Conservation (phyloP, 2,888 invertebrate species). For the Darwinula stevensoni region DNA sequence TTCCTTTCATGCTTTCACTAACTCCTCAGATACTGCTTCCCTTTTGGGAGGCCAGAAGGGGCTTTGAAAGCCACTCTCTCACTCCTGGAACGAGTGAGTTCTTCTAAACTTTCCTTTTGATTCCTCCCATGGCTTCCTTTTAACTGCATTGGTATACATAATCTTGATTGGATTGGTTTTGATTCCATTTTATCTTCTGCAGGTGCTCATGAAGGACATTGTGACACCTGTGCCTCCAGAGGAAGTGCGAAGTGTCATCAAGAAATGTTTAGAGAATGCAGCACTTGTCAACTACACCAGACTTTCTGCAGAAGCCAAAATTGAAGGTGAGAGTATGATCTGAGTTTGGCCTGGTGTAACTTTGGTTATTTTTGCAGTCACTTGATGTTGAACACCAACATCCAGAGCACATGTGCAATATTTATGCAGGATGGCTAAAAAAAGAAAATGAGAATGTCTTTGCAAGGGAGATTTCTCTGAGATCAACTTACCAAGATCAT, state of each 20-base stretch:
- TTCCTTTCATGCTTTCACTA: too few species aligned
- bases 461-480: too few species aligned
- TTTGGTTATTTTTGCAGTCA: not conserved
- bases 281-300: constrained; percentile 89
- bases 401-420: too few species aligned
- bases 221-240: constrained; percentile 83
- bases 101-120: not conserved
- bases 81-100: constrained; percentile 46
- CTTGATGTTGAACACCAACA: too few species aligned
- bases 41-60: constrained; percentile 95
- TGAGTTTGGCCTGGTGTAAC: constrained; percentile 3
- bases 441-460: too few species aligned
- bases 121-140: not conserved
- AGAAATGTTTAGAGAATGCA: constrained; percentile 88
- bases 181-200: constrained; percentile 8
- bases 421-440: too few species aligned
- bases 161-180: not conserved
- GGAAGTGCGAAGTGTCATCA: constrained; percentile 83
- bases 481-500: too few species aligned
- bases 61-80: constrained; percentile 87
- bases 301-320: constrained; percentile 83
- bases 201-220: constrained; percentile 94
- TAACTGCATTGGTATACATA: not conserved
- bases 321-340: constrained; percentile 41
- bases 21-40: constrained; percentile 88